Conservation (phyloP, 1,140 invertebrate genomes). For the Camponotus vicinus region DNA sequence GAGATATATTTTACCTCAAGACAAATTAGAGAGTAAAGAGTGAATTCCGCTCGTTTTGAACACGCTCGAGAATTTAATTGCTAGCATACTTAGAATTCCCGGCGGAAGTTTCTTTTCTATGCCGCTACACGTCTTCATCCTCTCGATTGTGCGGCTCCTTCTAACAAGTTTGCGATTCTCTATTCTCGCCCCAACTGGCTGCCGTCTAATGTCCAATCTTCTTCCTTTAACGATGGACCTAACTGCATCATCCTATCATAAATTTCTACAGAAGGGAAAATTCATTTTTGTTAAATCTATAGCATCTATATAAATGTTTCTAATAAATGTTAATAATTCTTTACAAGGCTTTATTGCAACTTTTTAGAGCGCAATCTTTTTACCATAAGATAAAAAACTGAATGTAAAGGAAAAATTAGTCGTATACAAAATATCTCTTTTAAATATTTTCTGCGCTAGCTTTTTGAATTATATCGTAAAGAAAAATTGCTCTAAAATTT, state of each 20-base stretch:
- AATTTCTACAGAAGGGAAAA: too few relatives aligned
- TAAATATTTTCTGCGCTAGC: not conserved
- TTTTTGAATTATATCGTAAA: not conserved
- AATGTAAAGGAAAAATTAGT: not conserved
- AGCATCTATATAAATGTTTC: not conserved
- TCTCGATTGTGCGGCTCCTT: not conserved
- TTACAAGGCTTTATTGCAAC: not conserved
- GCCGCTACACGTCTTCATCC: slow-evolving; percentile 48
- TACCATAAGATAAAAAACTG: not conserved
- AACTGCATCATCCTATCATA: too few relatives aligned
- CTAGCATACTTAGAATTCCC: slow-evolving; percentile 47
- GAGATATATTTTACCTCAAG: slow-evolving; percentile 58
- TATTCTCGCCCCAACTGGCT: not conserved
- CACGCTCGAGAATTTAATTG: slow-evolving; percentile 62
- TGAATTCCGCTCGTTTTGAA: slow-evolving; percentile 53
- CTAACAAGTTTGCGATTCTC: slow-evolving; percentile 32
- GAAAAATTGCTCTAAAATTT: not conserved
- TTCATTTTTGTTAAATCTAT: too few relatives aligned
- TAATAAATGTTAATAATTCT: not conserved
- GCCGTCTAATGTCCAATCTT: not conserved
- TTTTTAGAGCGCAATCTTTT: not conserved
- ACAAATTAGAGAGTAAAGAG: slow-evolving; percentile 58
- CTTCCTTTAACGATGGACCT: not conserved
- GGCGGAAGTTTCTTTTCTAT: slow-evolving; percentile 43
- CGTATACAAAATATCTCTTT: not conserved